Evolutionary conservation across 2,888 invertebrate genomes (phyloP).

Genomic region (Hydropsyche betteni): DNA sequence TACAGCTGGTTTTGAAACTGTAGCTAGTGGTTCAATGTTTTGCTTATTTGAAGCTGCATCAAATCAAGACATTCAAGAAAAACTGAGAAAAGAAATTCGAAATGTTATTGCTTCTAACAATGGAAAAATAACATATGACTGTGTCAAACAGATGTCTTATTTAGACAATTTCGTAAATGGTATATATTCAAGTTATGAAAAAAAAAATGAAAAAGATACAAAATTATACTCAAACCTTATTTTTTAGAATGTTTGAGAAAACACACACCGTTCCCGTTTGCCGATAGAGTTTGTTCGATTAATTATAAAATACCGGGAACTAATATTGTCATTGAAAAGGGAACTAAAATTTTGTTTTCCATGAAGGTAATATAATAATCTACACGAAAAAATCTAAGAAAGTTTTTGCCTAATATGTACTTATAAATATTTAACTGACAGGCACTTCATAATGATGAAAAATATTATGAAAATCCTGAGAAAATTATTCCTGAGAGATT

Average conservation of each 20-base stretch:
- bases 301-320: conserved; percentile 46
- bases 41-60: conserved; percentile 55
- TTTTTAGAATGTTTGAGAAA: conserved; percentile 46
- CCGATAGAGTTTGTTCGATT: conserved; percentile 40
- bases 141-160: conserved; percentile 55
- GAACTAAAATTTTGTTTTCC: conserved; percentile 44
- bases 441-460: conserved; percentile 45
- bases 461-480: conserved; percentile 42
- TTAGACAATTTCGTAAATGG: conserved; percentile 55
- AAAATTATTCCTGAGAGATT: conserved; percentile 47
- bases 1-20: conserved; percentile 57
- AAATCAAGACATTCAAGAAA: conserved; percentile 55
- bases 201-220: neutral
- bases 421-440: neutral
- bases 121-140: conserved; percentile 54
- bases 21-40: conserved; percentile 55
- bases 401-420: neutral
- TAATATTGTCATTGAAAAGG: conserved; percentile 41
- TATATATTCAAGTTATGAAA: conserved; percentile 40
- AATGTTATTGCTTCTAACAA: conserved; percentile 51
- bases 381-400: neutral
- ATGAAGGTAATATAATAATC: conserved; percentile 39
- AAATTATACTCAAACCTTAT: neutral
- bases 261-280: conserved; percentile 45
- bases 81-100: conserved; percentile 55